Evolutionary conservation across 2,888 invertebrate species (phyloP).

Genomic region (Hymenopus coronatus): DNA sequence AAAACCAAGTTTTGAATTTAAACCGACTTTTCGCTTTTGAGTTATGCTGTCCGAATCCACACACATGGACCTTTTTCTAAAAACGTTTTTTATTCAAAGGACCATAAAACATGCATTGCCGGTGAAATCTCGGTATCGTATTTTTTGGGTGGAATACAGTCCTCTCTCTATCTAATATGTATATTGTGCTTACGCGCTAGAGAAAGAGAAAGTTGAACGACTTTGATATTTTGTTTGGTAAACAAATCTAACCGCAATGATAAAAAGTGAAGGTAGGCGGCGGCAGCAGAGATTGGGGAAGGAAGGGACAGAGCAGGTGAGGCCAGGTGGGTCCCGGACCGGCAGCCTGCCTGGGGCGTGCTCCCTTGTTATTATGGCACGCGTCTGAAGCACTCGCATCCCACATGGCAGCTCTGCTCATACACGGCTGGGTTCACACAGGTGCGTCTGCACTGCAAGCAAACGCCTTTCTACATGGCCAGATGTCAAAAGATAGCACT

Average conservation of each 20-base stretch:
- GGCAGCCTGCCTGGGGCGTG: not conserved
- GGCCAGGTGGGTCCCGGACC: slow-evolving; percentile 5
- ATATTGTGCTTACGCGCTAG: no score
- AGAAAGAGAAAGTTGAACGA: not conserved
- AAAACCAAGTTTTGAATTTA: no score
- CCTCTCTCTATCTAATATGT: no score
- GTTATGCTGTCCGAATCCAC: no score
- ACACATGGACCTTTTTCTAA: no score
- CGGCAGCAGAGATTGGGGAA: not conserved
- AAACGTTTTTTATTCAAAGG: no score
- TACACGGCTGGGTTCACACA: not conserved
- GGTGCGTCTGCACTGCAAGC: not conserved
- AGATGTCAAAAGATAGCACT: no score
- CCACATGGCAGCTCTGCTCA: slow-evolving; percentile 1
- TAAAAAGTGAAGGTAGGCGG: not conserved
- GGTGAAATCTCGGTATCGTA: no score
- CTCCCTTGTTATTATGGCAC: slow-evolving; percentile 20
- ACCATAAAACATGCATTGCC: no score
- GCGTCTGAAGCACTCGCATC: slow-evolving; percentile 14
- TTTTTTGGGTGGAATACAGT: no score
- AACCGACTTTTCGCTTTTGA: no score
- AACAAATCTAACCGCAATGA: not conserved
- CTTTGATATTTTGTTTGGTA: not conserved
- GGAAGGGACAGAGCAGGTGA: not conserved
- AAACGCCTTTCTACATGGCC: no score